Base-by-base conservation (phyloP, 2,113 vertebrate species). In the Orthonyx spaldingii region DNA sequence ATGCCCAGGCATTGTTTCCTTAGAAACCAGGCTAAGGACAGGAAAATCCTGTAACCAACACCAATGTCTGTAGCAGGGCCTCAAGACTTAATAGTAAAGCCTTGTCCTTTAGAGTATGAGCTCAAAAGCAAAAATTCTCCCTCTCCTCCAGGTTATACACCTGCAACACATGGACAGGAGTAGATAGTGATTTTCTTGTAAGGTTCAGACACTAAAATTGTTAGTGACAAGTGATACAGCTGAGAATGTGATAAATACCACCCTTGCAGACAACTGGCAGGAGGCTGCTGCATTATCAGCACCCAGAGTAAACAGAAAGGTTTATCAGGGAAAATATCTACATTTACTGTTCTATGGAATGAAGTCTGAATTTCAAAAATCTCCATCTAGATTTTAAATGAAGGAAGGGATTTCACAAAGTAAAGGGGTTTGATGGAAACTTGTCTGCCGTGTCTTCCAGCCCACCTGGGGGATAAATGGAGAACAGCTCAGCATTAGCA, bases 1-100 rank as follows among this genome's bases (percentile, higher is more conserved):
- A 90, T 92, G 55, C 55, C 39, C 82, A 65, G 63, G 39, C 42
- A 0, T 69, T 2, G 42, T 96, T 94, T 93, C 92, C 95, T 88
- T 93, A 94, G 90, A 95, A 95, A 97, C 63, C 33, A 74, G 68
- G 50, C 71, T 72, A 90, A 86, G 59, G 63, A 65, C 79, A 75
- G 32, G 70, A 94, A 94, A 93, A 93, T 87, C 65, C 78, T 57
- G 37, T 59, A 87, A 87, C 12, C 8, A 87, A 35, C 50, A 78
- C 52, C 81, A 84, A 17, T 71, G 13, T 78, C 60, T 87, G 35
- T 35, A 84, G 74, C 56, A 82, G 30, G 71, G 27, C 69, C 59
- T 66, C 80, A 81, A 77, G 59, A 81, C 35, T 66, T 69, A 70
- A 63, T 52, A 87, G 27, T 20, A 84, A 91, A 96, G 66, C 65